Base-by-base conservation (phyloP, 1,140 invertebrate genomes). In the Pseudomyrmex flavicornis region DNA sequence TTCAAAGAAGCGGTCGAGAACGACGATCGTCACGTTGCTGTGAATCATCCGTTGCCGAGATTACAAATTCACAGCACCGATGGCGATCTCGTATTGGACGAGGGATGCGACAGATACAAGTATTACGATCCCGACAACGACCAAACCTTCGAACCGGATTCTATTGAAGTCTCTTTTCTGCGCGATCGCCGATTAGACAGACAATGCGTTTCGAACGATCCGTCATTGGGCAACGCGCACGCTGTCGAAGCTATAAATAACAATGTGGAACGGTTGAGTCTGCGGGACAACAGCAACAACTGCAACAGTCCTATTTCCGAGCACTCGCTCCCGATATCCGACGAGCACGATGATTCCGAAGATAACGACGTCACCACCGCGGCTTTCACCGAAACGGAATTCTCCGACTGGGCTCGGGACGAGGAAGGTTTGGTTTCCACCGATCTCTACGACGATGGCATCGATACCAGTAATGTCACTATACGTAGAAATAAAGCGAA, bases 351-450 rank as follows among this genome's bases (percentile, higher is more conserved):
- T 26, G 94, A 94, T 63, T 94, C 93, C 0, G 93, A 93, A 0
- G 95, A 96, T 73, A 95, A 95, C 26, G 96, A 97, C 44, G 95
- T 95, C 1, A 96, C 96, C 0, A 96, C 96, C 0, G 95, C 96
- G 15, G 97, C 96, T 1, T 93, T 97, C 12, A 97, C 97, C 0
- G 97, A 98, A 92, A 97, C 97, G 0, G 97, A 98, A 91, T 93
- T 98, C 12, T 98, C 97, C 0, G 97, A 98, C 92, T 98, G 97
- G 97, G 97, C 97, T 0, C 95, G 96, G 1, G 97, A 98, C 85
- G 96, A 96, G 84, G 96, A 96, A 20, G 93, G 89, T 7, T 89
- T 94, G 3, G 96, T 97, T 1, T 96, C 97, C 2, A 97, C 97
- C 82, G 96, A 97, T 89, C 95, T 97, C 66, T 95, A 95, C 44